These are phyloP conservation scores for Haemorhous mexicanus DNA, from an alignment of 2,113 vertebrate species.

Conservation along the genomic window DNA sequence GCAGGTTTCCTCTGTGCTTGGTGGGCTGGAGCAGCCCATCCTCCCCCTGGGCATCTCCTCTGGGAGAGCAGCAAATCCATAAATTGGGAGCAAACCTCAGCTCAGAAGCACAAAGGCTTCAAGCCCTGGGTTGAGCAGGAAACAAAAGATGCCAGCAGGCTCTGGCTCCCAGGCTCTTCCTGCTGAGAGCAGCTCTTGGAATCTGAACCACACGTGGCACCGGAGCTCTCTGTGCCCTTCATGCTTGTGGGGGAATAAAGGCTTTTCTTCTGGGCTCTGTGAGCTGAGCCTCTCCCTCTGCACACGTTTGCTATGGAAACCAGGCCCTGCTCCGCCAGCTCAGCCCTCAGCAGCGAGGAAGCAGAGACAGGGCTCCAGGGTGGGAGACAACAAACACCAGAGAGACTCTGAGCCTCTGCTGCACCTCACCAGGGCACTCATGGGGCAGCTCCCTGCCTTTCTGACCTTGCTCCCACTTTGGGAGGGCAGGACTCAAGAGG, in stretches of 20 bases:
- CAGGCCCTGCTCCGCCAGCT: not conserved
- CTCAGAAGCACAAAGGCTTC: not conserved
- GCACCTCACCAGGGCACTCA: fast-evolving
- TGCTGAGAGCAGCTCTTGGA: not conserved
- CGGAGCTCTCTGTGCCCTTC: not conserved
- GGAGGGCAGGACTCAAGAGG: not conserved
- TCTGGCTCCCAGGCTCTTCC: not conserved
- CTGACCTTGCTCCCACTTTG: not conserved
- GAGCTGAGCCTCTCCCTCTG: not conserved
- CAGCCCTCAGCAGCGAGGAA: not conserved
- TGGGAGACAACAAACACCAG: not conserved
- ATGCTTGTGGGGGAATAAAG: not conserved
- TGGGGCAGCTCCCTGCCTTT: not conserved
- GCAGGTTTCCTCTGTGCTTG: not conserved
- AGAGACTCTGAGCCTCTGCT: not conserved
- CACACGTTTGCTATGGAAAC: constrained; percentile 32
- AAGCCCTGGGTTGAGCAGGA: not conserved
- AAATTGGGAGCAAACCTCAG: not conserved
- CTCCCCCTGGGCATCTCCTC: not conserved
- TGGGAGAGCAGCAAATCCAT: not conserved
- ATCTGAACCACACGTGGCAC: not conserved
- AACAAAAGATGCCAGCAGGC: not conserved
- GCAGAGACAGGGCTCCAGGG: not conserved
- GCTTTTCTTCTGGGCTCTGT: not conserved
- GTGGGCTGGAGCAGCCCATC: not conserved